Base-by-base conservation (phyloP, 2,797 vertebrate genomes). In the Sebastes oblongus region DNA sequence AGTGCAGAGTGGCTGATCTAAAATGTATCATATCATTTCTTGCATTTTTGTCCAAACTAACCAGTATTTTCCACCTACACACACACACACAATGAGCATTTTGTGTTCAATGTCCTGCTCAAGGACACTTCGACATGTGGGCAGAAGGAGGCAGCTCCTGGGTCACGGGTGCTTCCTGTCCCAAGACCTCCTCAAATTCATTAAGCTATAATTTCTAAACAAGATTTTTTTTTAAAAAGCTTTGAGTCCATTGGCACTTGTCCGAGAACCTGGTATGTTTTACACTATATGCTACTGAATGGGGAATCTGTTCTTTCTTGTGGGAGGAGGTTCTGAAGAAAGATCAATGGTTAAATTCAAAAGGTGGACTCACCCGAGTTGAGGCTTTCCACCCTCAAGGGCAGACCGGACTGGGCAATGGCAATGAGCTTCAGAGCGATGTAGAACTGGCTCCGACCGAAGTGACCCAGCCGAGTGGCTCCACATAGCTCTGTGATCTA, bases 401-500 rank as follows among this genome's bases (percentile, higher is more conserved):
- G 98, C 80, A 98, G 96, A 85, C 98, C 98, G 32, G 98, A 97
- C 64, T 99, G 98, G 87, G 98, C 98, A 75, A 99, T 97, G 78
- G 98, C 98, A 80, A 99, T 97, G 88, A 99, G 98, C 92, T 99
- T 99, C 93, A 99, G 94, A 78, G 98, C 98, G 79, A 99, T 99
- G 93, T 99, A 99, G 95, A 99, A 99, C 73, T 99, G 98, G 95
- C 98, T 99, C 92, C 98, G 96, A 90, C 98, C 98, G 27, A 99
- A 99, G 94, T 99, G 98, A 54, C 98, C 98, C 81, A 99, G 97
- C 70, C 98, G 97, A 81, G 96, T 99, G 88, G 98, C 98, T 91
- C 98, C 98, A 74, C 98, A 99, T 4, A 99, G 96, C 87, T 99
- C 98, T 86, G 96, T 99, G 91, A 99, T 99, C 98, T 99, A 91